Evolutionary conservation across 2,113 vertebrate species (phyloP).

Genomic region (Pituophis catenifer): DNA sequence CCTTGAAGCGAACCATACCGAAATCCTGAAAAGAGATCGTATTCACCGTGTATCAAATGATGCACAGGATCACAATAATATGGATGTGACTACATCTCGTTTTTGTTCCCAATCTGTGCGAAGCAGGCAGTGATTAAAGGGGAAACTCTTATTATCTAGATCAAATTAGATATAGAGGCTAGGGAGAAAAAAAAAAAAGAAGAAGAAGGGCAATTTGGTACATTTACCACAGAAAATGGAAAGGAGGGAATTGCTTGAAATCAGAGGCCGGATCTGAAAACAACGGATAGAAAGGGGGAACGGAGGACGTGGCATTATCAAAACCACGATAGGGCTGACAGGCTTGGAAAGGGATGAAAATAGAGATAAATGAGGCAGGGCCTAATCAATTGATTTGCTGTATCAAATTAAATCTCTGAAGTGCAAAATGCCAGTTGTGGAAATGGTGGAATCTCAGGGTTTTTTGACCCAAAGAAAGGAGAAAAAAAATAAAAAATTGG

Average conservation of each 20-base stretch:
- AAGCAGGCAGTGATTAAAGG: slow-evolving; percentile 39
- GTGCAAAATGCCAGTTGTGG: slow-evolving; percentile 29
- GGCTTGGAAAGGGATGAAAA: slow-evolving; percentile 2
- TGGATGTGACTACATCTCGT: slow-evolving; percentile 34
- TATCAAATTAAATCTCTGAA: slow-evolving; percentile 36
- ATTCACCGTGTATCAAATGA: slow-evolving; percentile 27
- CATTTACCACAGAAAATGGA: slow-evolving; percentile 40
- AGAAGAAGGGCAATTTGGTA: slow-evolving; percentile 1
- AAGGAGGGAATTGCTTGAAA: slow-evolving; percentile 44
- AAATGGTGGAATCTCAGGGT: slow-evolving; percentile 23
- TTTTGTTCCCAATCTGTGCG: slow-evolving; percentile 23
- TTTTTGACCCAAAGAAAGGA: background rate
- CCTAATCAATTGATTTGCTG: slow-evolving; percentile 7
- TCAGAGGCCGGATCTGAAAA: slow-evolving; percentile 36
- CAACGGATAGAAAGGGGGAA: background rate
- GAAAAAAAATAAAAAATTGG: background rate
- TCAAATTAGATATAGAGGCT: slow-evolving; percentile 38
- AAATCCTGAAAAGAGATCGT: slow-evolving; percentile 25
- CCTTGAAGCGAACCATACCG: slow-evolving; percentile 30
- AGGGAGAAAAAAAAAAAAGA: background rate
- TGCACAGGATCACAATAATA: slow-evolving; percentile 44
- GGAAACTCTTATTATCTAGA: slow-evolving; percentile 47
- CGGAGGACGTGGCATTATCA: slow-evolving; percentile 36
- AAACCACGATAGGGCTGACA: slow-evolving; percentile 45
- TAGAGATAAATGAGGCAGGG: slow-evolving; percentile 45